These are phyloP conservation scores for Phymatocera aterrima DNA, from an alignment of 2,888 invertebrate genomes.

Conservation along the genomic window DNA sequence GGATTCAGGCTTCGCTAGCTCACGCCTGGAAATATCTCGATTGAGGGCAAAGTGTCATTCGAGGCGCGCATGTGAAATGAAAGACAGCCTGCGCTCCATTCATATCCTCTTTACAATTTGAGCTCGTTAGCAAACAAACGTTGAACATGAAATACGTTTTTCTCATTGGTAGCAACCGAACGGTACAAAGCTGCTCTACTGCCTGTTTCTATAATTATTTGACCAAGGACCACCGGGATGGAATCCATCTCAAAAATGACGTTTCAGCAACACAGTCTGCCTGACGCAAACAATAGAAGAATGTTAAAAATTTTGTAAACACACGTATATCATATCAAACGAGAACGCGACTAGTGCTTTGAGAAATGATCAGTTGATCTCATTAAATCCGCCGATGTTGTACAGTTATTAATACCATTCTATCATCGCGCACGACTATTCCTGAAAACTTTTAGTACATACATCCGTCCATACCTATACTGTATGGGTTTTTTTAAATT, in stretches of 20 bases:
- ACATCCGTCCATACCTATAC: neutral
- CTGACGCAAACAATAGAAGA: neutral
- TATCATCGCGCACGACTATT: neutral
- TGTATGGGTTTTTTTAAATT: neutral
- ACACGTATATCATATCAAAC: neutral
- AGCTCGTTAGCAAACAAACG: constrained; percentile 1
- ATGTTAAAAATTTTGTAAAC: constrained; percentile 1
- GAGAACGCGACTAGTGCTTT: neutral
- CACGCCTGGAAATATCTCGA: neutral
- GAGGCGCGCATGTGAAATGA: neutral
- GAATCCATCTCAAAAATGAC: neutral
- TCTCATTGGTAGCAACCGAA: neutral
- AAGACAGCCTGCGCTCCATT: neutral
- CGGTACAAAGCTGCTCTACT: neutral
- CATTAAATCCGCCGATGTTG: neutral
- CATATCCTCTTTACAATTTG: neutral
- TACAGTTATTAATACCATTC: constrained; percentile 25
- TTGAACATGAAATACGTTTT: constrained; percentile 8
- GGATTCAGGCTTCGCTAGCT: neutral
- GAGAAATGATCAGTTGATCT: constrained; percentile 10
- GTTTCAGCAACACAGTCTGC: neutral
- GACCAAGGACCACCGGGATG: too few relatives aligned
- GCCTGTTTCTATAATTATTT: too few relatives aligned
- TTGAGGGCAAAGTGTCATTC: constrained; percentile 1
- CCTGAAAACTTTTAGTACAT: neutral